These are phyloP conservation scores for Platyura marginata DNA, from an alignment of 1,140 invertebrate species.

Conservation along the genomic window DNA sequence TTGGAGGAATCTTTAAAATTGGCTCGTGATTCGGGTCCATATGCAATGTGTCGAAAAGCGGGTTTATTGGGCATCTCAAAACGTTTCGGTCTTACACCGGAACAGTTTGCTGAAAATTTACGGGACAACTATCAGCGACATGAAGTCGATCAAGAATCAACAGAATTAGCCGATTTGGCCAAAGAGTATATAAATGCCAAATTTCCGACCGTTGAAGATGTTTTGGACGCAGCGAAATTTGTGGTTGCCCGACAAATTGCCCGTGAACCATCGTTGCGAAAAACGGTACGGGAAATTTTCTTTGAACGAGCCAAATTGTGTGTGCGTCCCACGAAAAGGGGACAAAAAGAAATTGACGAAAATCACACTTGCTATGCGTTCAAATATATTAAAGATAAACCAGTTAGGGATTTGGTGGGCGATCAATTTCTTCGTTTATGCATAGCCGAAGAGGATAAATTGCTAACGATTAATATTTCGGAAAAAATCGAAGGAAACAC, in stretches of 20 bases:
- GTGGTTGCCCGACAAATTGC: constrained; percentile 91
- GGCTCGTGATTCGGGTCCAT: constrained; percentile 69
- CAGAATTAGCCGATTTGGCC: constrained; percentile 63
- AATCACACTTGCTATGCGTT: constrained; percentile 70
- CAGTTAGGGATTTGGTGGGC: constrained; percentile 70
- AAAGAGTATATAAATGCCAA: constrained; percentile 44
- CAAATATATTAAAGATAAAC: constrained; percentile 93
- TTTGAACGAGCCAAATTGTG: constrained; percentile 75
- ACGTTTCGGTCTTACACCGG: constrained; percentile 86
- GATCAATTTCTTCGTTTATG: constrained; percentile 79
- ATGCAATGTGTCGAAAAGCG: constrained; percentile 67
- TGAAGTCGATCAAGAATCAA: constrained; percentile 82
- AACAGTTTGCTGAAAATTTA: constrained; percentile 93
- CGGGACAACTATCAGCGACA: constrained; percentile 93
- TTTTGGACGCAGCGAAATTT: constrained; percentile 71
- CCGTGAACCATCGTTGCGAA: constrained; percentile 74
- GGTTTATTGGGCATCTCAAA: constrained; percentile 75
- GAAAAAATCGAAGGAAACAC: constrained; percentile 64
- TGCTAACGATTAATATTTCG: constrained; percentile 53
- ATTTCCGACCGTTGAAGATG: constrained; percentile 43
- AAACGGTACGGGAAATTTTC: constrained; percentile 74
- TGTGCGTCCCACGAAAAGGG: constrained; percentile 74
- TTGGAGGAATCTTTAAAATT: constrained; percentile 55
- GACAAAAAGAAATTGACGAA: constrained; percentile 87
- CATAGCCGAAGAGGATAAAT: constrained; percentile 74